A percentile compares a stretch with the other conserved stretches of the same genome.
These are phyloP conservation scores for Mimachlamys varia DNA, from an alignment of 2,888 invertebrate species.

Conservation along the genomic window DNA sequence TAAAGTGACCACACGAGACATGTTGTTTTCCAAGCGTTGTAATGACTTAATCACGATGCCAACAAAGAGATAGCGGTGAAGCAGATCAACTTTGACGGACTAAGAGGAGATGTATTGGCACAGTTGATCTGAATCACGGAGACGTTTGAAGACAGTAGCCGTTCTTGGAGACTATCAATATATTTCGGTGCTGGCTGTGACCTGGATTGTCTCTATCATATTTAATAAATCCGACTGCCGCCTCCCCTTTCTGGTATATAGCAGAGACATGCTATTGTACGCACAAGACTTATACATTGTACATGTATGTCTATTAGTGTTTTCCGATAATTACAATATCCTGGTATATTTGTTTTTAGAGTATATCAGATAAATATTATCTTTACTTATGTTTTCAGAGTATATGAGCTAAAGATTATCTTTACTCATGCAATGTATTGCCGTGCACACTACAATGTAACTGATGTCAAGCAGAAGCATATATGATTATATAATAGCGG, in stretches of 20 bases:
- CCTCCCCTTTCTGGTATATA: neutral
- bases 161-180: neutral
- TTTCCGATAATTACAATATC: neutral
- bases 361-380: neutral
- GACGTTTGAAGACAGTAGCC: neutral
- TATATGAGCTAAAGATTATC: neutral
- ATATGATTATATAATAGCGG: neutral
- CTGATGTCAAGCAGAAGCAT: neutral
- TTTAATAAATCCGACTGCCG: neutral
- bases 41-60: slow-evolving; percentile 23
- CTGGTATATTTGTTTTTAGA: too few species aligned
- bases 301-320: neutral
- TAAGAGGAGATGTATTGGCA: neutral
- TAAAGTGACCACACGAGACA: neutral
- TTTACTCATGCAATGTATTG: neutral
- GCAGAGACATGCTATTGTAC: too few species aligned
- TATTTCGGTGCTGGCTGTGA: neutral
- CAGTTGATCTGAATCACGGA: neutral
- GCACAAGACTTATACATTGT: too few species aligned
- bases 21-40: neutral
- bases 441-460: neutral
- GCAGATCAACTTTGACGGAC: neutral
- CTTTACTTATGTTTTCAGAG: neutral
- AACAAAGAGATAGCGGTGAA: neutral
- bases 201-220: neutral